Evolutionary conservation across 2,113 vertebrate genomes (phyloP).

Genomic region (Urocynchramus pylzowi): DNA sequence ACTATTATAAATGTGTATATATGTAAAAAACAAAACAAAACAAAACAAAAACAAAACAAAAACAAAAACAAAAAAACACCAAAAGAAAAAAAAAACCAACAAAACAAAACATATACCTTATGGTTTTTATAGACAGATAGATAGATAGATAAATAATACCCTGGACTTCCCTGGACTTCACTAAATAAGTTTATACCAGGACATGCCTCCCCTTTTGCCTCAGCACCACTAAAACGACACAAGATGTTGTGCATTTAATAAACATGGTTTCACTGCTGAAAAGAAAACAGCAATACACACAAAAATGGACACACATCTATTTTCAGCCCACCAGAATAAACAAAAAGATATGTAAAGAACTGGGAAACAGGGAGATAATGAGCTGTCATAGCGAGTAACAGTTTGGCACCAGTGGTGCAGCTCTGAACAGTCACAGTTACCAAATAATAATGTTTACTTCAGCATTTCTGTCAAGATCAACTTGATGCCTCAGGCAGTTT

Average conservation of each 20-base stretch:
- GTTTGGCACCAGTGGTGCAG: neutral
- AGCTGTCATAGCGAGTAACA: constrained; percentile 17
- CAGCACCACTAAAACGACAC: neutral
- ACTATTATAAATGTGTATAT: neutral
- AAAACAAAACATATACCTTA: neutral
- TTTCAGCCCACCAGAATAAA: neutral
- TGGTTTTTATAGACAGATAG: neutral
- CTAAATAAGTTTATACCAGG: neutral
- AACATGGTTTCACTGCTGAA: neutral
- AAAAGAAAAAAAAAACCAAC: too few species aligned
- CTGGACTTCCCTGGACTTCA: neutral
- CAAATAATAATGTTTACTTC: constrained; percentile 42
- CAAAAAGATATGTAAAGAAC: neutral
- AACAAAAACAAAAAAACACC: neutral
- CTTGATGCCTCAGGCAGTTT: neutral
- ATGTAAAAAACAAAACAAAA: neutral
- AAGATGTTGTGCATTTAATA: neutral
- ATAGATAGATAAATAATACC: neutral
- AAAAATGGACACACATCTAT: neutral
- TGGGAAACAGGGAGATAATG: constrained; percentile 30
- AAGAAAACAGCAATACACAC: neutral
- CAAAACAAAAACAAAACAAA: neutral
- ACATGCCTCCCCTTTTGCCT: neutral
- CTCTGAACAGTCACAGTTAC: neutral
- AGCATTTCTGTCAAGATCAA: constrained; percentile 41